These are phyloP conservation scores for Corythornis leucogaster DNA, from an alignment of 2,797 vertebrate genomes.

Conservation along the genomic window DNA sequence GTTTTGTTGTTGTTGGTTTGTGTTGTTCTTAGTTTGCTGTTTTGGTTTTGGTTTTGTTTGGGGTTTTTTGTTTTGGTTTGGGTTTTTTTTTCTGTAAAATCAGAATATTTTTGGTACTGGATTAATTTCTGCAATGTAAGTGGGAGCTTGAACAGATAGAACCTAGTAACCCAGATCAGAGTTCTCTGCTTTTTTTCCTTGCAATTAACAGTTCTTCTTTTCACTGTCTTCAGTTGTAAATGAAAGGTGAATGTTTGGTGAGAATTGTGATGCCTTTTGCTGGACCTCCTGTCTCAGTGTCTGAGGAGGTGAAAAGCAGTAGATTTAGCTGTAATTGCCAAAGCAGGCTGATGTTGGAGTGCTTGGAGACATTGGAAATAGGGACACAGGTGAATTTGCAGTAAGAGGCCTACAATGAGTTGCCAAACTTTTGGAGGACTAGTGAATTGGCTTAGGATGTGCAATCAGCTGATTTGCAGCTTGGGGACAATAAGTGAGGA, in stretches of 20 bases:
- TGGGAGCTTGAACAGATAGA: not conserved
- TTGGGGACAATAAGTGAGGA: not conserved
- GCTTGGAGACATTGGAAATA: not conserved
- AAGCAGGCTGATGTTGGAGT: not conserved
- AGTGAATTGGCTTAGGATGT: not conserved
- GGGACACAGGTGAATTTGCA: not conserved
- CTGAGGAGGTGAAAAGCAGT: not conserved
- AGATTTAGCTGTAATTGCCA: not conserved
- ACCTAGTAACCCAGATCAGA: not conserved
- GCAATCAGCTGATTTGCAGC: not conserved
- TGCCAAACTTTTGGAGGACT: not conserved
- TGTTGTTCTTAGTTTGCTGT: no score
- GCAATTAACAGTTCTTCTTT: not conserved
- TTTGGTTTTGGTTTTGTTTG: no score
- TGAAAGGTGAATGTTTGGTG: not conserved
- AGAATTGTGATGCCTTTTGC: not conserved
- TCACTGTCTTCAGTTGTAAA: not conserved
- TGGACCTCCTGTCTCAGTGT: not conserved
- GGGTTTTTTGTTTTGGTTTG: no score
- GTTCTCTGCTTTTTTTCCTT: not conserved
- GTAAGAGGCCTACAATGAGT: not conserved
- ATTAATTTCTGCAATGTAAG: not conserved
- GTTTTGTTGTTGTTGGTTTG: not conserved
- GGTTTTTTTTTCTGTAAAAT: not conserved
- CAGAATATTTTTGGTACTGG: not conserved